Conservation (phyloP, 2,797 vertebrate genomes). For the Acanthurus lineatus region DNA sequence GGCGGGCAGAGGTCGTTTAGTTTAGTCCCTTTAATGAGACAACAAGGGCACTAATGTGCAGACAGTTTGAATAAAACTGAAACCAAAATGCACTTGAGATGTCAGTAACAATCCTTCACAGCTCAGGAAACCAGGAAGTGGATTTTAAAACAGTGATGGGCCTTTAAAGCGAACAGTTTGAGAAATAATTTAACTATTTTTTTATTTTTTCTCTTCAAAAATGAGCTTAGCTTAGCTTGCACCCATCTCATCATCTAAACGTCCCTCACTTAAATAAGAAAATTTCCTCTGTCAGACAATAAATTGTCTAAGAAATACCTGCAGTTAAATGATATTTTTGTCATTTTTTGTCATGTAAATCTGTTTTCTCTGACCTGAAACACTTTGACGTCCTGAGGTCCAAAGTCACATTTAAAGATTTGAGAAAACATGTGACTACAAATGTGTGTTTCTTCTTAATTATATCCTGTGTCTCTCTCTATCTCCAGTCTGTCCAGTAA, state of each 20-base stretch:
- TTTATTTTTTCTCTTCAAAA: conserved; percentile 6
- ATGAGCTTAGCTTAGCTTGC: conserved; percentile 2
- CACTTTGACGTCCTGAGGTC: conserved; percentile 34
- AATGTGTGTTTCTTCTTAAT: conserved; percentile 13
- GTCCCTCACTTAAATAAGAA: background rate
- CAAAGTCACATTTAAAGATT: conserved; percentile 19
- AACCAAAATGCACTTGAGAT: background rate
- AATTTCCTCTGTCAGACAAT: no score
- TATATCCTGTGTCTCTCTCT: conserved; percentile 16
- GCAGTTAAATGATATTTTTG: no score
- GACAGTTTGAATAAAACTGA: background rate
- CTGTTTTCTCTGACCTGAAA: conserved; percentile 45
- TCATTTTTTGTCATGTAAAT: background rate
- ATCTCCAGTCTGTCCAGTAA: conserved; percentile 40
- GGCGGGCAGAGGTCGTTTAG: background rate
- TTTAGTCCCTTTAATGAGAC: background rate
- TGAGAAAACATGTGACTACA: conserved; percentile 4
- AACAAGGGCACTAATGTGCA: conserved; percentile 8
- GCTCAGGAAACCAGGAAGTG: background rate
- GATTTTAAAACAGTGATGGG: background rate
- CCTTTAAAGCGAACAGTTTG: background rate
- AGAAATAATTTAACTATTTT: conserved; percentile 6
- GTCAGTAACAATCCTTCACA: background rate
- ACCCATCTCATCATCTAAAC: background rate
- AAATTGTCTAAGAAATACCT: no score